Evolutionary conservation across 1,140 invertebrate genomes (phyloP).

Genomic region (Pseudomyrmex cubaensis): DNA sequence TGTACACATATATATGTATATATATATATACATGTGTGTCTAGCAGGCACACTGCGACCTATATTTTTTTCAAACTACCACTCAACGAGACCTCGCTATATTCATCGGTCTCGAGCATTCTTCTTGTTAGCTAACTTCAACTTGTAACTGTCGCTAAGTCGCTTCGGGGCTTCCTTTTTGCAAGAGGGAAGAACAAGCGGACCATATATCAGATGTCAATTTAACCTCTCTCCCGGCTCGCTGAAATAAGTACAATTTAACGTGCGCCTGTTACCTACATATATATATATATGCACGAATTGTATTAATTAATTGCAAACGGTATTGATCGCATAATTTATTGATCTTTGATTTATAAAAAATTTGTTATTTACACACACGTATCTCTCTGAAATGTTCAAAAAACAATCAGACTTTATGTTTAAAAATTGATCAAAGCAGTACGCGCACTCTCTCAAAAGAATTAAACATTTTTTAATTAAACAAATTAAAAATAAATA

Average conservation of each 20-base stretch:
- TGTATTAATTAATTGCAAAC: slow-evolving; percentile 9
- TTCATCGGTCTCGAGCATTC: slow-evolving; percentile 30
- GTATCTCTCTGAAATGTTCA: neutral
- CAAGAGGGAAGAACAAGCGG: slow-evolving; percentile 5
- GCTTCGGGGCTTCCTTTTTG: neutral
- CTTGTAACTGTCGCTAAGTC: slow-evolving; percentile 49
- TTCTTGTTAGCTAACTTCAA: slow-evolving; percentile 57
- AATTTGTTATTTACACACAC: neutral
- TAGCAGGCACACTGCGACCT: slow-evolving; percentile 6
- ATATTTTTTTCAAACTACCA: slow-evolving; percentile 50
- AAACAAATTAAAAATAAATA: too few species aligned
- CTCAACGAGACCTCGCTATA: slow-evolving; percentile 31
- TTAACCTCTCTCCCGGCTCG: neutral
- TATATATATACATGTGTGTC: too few species aligned
- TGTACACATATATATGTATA: neutral
- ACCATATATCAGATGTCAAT: slow-evolving; percentile 36
- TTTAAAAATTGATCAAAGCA: neutral
- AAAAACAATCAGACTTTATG: neutral
- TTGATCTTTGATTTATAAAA: neutral
- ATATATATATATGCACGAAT: neutral
- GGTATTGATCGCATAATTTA: neutral
- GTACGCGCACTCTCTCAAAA: too few species aligned
- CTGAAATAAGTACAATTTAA: neutral
- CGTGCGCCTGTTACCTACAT: neutral
- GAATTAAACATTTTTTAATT: too few species aligned